Percentiles rank a stretch among this genome's conserved stretches.
These are phyloP conservation scores for Urocitellus parryii DNA, from an alignment of 2,113 vertebrate species.

Conservation along the genomic window DNA sequence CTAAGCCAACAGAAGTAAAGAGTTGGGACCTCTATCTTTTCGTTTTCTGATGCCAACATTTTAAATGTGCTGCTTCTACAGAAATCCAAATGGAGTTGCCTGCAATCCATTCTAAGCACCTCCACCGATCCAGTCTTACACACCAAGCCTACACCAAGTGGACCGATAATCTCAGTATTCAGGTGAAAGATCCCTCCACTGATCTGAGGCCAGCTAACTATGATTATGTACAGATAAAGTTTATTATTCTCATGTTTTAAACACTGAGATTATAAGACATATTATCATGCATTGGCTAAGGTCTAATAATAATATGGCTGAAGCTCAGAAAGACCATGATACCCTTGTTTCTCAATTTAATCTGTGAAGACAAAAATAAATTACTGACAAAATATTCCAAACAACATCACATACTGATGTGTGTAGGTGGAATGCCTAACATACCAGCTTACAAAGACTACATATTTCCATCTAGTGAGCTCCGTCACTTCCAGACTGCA, in stretches of 20 bases:
- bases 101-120: not conserved
- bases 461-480: not conserved
- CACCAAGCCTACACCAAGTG: fast-evolving
- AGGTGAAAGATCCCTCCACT: not conserved
- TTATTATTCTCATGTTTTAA: not conserved
- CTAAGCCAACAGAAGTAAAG: not conserved
- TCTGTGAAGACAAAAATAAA: conserved; percentile 24
- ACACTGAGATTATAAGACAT: not conserved
- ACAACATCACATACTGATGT: not conserved
- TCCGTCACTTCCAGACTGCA: not conserved
- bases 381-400: not conserved
- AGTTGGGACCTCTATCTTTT: not conserved
- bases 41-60: not conserved
- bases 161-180: not conserved
- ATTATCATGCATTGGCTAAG: not conserved
- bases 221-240: not conserved
- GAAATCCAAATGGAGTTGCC: not conserved
- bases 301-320: not conserved
- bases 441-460: not conserved
- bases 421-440: not conserved
- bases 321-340: conserved; percentile 2
- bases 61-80: not conserved
- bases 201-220: not conserved
- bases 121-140: not conserved
- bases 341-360: conserved; percentile 11